Percentiles rank a stretch among this genome's conserved stretches.
Evolutionary conservation across 2,797 vertebrate species (phyloP).

Genomic region (Diplodus sargus): DNA sequence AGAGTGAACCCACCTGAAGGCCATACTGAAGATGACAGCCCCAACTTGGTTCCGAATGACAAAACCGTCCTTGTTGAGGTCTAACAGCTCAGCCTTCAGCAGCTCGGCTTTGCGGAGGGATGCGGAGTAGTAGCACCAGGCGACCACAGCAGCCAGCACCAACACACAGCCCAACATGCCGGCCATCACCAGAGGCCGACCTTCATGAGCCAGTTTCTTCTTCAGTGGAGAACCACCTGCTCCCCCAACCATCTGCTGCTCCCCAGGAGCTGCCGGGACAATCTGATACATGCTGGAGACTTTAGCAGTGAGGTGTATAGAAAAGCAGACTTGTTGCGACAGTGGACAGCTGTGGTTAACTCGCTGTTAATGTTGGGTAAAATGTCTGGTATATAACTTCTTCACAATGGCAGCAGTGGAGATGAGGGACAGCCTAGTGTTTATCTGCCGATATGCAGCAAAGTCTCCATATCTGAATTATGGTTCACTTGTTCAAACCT

Average conservation of each 20-base stretch:
- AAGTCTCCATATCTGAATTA: slow-evolving; percentile 48
- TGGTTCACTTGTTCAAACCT: slow-evolving; percentile 45
- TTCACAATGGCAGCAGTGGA: slow-evolving; percentile 8
- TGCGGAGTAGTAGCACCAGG: slow-evolving; percentile 94
- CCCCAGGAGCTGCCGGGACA: slow-evolving; percentile 81
- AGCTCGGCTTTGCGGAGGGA: slow-evolving; percentile 91
- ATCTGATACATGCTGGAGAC: slow-evolving; percentile 83
- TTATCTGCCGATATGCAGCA: slow-evolving; percentile 45
- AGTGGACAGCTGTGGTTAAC: slow-evolving; percentile 9
- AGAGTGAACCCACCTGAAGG: slow-evolving; percentile 84
- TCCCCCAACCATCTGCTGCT: slow-evolving; percentile 54
- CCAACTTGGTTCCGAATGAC: slow-evolving; percentile 89
- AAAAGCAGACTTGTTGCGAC: slow-evolving; percentile 1
- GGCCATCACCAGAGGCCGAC: slow-evolving; percentile 86
- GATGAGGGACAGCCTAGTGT: slow-evolving; percentile 4
- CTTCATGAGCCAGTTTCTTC: slow-evolving; percentile 79
- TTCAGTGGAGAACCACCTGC: slow-evolving; percentile 80
- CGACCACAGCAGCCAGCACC: slow-evolving; percentile 87
- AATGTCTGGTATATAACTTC: slow-evolving; percentile 5
- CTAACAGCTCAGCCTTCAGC: slow-evolving; percentile 88
- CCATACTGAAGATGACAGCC: slow-evolving; percentile 89
- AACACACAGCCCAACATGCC: slow-evolving; percentile 85
- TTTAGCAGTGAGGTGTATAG: background rate
- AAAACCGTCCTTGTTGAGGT: slow-evolving; percentile 91
- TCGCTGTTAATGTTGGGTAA: slow-evolving; percentile 17